Percentiles rank a stretch among this genome's conserved stretches.
Evolutionary conservation across 2,113 vertebrate species (phyloP).

Genomic region (Tonatia bakeri): DNA sequence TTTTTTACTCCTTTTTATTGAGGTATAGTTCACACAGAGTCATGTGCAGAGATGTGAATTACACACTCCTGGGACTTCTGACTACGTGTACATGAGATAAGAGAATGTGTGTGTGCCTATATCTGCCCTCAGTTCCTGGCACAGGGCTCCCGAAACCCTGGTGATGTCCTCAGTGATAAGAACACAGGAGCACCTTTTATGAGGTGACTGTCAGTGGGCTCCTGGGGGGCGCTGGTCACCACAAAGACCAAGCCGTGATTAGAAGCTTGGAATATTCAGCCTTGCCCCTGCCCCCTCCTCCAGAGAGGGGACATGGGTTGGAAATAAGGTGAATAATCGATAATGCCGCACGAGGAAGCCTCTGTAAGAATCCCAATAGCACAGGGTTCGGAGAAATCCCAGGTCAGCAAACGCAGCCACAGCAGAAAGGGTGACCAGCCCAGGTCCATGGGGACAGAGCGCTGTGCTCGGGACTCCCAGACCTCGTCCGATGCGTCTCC

Average conservation of each 20-base stretch:
- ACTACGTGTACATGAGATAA: background rate
- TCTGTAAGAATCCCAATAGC: background rate
- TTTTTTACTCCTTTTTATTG: background rate
- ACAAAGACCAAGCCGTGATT: background rate
- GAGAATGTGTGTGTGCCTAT: background rate
- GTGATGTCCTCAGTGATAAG: background rate
- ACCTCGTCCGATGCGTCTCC: background rate
- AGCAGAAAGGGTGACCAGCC: background rate
- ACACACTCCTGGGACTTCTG: background rate
- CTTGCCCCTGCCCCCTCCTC: background rate
- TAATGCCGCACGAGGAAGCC: background rate
- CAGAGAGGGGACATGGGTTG: background rate
- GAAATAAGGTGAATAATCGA: background rate
- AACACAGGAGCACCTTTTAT: background rate
- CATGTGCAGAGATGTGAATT: background rate
- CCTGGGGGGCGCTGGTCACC: background rate
- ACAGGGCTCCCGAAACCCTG: background rate
- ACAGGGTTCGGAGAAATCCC: background rate
- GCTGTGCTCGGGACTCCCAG: background rate
- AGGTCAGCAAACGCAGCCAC: background rate
- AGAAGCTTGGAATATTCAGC: background rate
- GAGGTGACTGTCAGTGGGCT: background rate
- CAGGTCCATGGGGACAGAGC: background rate
- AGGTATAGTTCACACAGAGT: background rate
- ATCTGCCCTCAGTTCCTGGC: background rate